Evolutionary conservation across 2,888 invertebrate species (phyloP).

Genomic region (Cepaea hortensis): DNA sequence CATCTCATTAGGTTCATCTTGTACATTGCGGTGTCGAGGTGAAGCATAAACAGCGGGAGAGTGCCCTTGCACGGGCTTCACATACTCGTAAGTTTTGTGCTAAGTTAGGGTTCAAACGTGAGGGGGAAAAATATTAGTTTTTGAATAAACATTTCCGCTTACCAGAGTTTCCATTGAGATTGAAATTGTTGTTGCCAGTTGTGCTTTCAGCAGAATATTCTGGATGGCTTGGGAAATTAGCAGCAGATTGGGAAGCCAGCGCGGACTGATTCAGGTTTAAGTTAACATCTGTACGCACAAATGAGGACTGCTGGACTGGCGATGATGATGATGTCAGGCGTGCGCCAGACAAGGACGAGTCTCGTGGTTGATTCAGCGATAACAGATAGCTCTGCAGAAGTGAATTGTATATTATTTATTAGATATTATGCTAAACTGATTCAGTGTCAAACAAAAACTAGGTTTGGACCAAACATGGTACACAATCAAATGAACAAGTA

Average conservation of each 20-base stretch:
- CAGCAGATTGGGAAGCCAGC: neutral
- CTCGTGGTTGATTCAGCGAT: neutral
- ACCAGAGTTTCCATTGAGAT: conserved; percentile 16
- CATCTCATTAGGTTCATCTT: too few relatives aligned
- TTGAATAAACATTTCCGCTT: neutral
- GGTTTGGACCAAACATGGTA: too few relatives aligned
- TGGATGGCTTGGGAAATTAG: neutral
- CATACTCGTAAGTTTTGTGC: too few relatives aligned
- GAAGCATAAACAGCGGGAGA: too few relatives aligned
- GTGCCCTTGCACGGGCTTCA: too few relatives aligned
- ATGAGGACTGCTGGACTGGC: neutral
- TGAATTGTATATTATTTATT: too few relatives aligned
- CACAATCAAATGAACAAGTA: too few relatives aligned
- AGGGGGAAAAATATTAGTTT: neutral
- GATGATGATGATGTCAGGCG: neutral
- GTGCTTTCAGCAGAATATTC: neutral
- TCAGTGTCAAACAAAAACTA: too few relatives aligned
- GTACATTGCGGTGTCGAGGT: too few relatives aligned
- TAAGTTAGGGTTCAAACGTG: too few relatives aligned
- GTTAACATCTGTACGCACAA: neutral
- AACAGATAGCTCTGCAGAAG: neutral
- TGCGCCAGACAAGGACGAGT: neutral
- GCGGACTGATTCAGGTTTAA: neutral
- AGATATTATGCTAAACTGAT: too few relatives aligned
- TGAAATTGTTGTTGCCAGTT: neutral